A percentile compares a stretch with the other conserved stretches of the same genome.
Evolutionary conservation across 2,888 invertebrate genomes (phyloP).

Genomic region (Eudasyphora cyanicolor): DNA sequence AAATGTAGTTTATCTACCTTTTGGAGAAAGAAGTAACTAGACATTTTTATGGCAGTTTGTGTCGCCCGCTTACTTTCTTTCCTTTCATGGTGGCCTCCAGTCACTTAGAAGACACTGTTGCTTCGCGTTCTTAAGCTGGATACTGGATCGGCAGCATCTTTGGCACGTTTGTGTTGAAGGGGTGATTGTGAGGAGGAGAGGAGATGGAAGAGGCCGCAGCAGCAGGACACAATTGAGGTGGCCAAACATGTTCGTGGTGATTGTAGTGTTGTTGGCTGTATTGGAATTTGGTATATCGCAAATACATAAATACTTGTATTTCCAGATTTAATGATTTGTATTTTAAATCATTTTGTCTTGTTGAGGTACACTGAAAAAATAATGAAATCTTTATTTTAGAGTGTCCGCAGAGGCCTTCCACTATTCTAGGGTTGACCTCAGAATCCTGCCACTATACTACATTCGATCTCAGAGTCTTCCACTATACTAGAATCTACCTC

Average conservation of each 20-base stretch:
- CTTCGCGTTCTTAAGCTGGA: neutral
- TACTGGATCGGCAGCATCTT: too few relatives aligned
- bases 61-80: constrained; percentile 11
- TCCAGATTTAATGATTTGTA: constrained; percentile 31
- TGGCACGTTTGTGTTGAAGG: too few relatives aligned
- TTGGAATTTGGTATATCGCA: constrained; percentile 50
- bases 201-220: neutral
- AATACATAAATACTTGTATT: constrained; percentile 29
- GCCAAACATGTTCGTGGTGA: constrained; percentile 56
- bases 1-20: constrained; percentile 15
- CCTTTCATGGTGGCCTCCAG: constrained; percentile 14
- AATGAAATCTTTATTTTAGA: too few relatives aligned
- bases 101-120: neutral
- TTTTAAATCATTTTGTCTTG: constrained; percentile 53
- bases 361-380: constrained; percentile 4
- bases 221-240: constrained; percentile 35
- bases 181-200: neutral
- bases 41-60: constrained; percentile 8
- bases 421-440: too few relatives aligned
- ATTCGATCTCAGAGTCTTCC: too few relatives aligned
- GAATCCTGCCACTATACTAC: too few relatives aligned
- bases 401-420: too few relatives aligned
- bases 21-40: neutral
- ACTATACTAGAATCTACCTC: too few relatives aligned
- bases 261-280: constrained; percentile 57